Base-by-base conservation (phyloP, 2,797 vertebrate species). In the Discoglossus pictus region DNA sequence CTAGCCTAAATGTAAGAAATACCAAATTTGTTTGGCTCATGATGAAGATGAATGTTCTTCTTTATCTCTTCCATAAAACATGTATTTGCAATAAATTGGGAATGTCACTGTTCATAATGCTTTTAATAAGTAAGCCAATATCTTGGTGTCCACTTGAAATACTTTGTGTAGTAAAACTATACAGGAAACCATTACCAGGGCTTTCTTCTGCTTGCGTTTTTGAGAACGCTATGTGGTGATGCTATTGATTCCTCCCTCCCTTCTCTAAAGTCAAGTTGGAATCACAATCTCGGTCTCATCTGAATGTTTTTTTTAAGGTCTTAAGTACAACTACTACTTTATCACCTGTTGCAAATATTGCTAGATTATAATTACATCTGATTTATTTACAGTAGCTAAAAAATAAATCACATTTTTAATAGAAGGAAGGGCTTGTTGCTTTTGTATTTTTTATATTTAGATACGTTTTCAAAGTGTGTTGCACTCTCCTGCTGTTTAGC, bases 41-140 rank as follows among this genome's bases (percentile, higher is more conserved):
- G 68, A 71, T 71, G 68, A 71, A 71, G 68, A 71, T 63, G 44
- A 71, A 71, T 71, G 68, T 64, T 50, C 52, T 71, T 42, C 53
- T 55, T 64, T 51, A 71, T 71, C 68, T 71, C 24, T 31, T 38
- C 68, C 36, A 71, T 58, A 71, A 71, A 71, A 23, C 68, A 25
- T 40, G 36, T 54, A 71, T 71, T 64, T 71, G 60, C 61, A 58
- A 54, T 50, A 71, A 71, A 71, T 71, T 71, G 60, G 31, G 15
- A 10, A 58, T 71, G 68, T 64, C 68, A 71, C 68, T 64, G 68
- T 71, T 71, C 60, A 71, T 71, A 71, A 64, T 64, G 60, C 61
- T 51, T 63, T 71, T 71, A 71, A 71, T 71, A 64, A 64, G 68
- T 71, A 71, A 64, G 59, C 61, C 68, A 64, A 71, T 71, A 71